Evolutionary conservation across 2,113 vertebrate species (phyloP).

Genomic region (Capreolus pygargus): DNA sequence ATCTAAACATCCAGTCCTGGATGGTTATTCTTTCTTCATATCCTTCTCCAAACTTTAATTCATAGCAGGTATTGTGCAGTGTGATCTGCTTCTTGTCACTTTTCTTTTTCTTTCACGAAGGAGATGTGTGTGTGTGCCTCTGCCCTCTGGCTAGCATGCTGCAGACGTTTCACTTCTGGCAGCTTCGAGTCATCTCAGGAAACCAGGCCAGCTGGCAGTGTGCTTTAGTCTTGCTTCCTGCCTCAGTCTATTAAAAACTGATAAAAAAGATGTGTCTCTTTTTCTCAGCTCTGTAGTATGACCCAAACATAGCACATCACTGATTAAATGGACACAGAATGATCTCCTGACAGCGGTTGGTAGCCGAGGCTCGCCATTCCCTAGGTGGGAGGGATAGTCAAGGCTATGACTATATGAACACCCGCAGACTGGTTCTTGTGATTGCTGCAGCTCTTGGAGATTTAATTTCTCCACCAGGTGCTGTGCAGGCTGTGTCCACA

Average conservation of each 20-base stretch:
- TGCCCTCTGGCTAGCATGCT: neutral
- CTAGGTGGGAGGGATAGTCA: neutral
- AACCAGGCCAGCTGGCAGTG: neutral
- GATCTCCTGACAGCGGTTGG: neutral
- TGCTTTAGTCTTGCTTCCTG: neutral
- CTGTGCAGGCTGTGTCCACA: accelerated
- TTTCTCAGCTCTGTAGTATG: neutral
- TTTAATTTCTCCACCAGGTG: neutral
- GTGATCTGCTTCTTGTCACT: neutral
- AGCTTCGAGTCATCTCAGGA: neutral
- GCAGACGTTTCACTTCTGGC: neutral
- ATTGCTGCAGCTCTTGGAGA: neutral
- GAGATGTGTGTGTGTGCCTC: neutral
- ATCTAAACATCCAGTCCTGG: neutral
- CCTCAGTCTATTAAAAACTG: neutral
- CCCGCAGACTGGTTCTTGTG: neutral
- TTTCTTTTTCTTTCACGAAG: neutral
- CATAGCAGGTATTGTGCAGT: too few relatives aligned
- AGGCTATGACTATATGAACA: neutral
- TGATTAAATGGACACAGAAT: neutral
- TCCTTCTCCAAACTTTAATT: neutral
- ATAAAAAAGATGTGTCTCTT: neutral
- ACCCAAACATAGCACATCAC: neutral
- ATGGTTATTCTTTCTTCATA: neutral
- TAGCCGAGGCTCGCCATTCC: neutral